Base-by-base conservation (phyloP, 2,797 vertebrate species). In the Galago senegalensis region DNA sequence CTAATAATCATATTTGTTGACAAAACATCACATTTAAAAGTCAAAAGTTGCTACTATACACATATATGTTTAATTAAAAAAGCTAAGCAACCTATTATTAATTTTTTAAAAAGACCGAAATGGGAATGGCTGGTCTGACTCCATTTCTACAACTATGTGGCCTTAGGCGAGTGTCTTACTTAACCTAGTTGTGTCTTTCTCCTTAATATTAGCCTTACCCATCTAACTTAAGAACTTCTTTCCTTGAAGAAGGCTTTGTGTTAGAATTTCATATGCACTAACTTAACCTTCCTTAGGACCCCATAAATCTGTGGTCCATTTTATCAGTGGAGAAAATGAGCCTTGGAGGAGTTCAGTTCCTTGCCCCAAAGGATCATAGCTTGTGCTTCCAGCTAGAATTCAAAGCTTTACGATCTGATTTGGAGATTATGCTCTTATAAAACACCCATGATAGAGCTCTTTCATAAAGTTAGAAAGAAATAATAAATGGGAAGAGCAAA, bases 1-100 rank as follows among this genome's bases (percentile, higher is more conserved):
- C n/a, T 29, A 31, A 23, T 89, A 95, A 86, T 93, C 95, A 76
- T 8, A 87, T 77, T 72, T 97, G 76, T 96, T 93, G 79, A 87
- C n/a, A 17, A 89, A 91, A 87, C n/a, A 82, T 91, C 65, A 53
- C 61, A 73, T 95, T 90, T 94, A 73, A 91, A 87, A 91, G 37
- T 91, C 89, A 92, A 86, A 40, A 79, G 69, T 65, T 90, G 7
- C 40, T 40, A 82, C 40, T 40, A 82, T 58, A 58, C 3, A 90
- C 63, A 76, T 34, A 14, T 58, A 82, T 17, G 2, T 81, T 89
- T 77, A 91, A 81, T 93, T 88, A 77, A 97, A 65, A 94, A 75
- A 90, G 56, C 67, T 60, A 65, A 85, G 53, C 46, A 86, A 23
- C 31, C 14, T 60, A 29, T 93, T 65, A 60, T 13, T 49, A 49